These are phyloP conservation scores for Marasmarcha lunaedactyla DNA, from an alignment of 2,888 invertebrate genomes.

Conservation along the genomic window DNA sequence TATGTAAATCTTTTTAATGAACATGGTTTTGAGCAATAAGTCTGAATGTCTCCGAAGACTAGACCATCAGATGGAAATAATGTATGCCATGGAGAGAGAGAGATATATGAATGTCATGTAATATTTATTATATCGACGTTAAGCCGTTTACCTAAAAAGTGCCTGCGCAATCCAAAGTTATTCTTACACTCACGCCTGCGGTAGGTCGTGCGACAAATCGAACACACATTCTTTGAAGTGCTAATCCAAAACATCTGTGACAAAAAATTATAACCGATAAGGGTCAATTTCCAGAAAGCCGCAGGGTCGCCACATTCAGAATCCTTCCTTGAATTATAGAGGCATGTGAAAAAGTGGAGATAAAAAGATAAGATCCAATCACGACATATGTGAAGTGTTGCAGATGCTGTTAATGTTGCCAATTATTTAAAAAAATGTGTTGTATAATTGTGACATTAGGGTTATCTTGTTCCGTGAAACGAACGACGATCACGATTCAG, in stretches of 20 bases:
- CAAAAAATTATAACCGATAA: conserved; percentile 55
- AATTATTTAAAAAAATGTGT: conserved; percentile 2
- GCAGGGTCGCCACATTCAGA: conserved; percentile 13
- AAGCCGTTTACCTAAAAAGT: no score
- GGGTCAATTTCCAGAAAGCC: conserved; percentile 62
- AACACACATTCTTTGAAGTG: conserved; percentile 50
- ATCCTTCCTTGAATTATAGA: not conserved
- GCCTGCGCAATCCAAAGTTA: conserved; percentile 5
- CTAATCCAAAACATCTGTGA: conserved; percentile 65
- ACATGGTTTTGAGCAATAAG: no score
- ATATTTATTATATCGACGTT: no score
- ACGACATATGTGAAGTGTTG: not conserved
- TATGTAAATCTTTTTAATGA: no score
- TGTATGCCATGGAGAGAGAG: no score
- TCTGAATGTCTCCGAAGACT: no score
- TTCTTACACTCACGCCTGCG: conserved; percentile 27
- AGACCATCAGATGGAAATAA: no score
- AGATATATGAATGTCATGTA: no score
- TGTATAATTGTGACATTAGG: not conserved
- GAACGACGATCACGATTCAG: no score
- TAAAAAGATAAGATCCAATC: conserved; percentile 3
- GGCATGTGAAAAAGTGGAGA: no score
- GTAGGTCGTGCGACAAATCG: conserved; percentile 45
- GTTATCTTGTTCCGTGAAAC: no score
- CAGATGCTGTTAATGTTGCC: not conserved